A percentile compares a stretch with the other conserved stretches of the same genome.
phyloP scores from a whole-genome alignment of 2,888 invertebrate genomes.

The Torymus auratus region DNA sequence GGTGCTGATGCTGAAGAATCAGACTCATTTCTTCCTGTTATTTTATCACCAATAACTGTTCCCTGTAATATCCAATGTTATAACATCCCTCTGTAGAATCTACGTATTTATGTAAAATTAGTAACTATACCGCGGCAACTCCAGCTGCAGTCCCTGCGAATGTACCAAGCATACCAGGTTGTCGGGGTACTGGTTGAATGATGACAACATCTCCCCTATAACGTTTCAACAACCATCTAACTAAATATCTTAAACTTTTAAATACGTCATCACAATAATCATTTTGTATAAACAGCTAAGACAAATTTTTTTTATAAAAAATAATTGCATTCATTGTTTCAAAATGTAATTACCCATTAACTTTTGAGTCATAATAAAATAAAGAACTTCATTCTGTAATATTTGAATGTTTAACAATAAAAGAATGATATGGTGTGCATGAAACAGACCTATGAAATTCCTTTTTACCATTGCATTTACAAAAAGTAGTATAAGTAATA shows the following conservation, averaged over 20 bases:
- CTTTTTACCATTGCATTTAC: too few species aligned
- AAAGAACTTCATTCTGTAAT: too few species aligned
- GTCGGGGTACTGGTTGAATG: slow-evolving; percentile 57
- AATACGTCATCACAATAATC: slow-evolving; percentile 15
- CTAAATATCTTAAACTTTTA: background rate
- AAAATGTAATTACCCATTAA: background rate
- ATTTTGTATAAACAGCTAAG: slow-evolving; percentile 40
- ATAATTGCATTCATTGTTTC: background rate
- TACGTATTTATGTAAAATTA: slow-evolving; percentile 6
- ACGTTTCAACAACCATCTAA: slow-evolving; percentile 29
- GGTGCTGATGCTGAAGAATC: slow-evolving; percentile 32
- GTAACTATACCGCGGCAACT: slow-evolving; percentile 62
- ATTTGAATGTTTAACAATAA: too few species aligned
- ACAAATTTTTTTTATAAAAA: slow-evolving; percentile 23
- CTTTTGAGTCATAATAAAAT: slow-evolving; percentile 17
- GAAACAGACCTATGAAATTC: too few species aligned
- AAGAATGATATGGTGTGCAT: too few species aligned
- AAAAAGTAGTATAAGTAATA: too few species aligned
- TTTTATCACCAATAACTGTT: slow-evolving; percentile 60
- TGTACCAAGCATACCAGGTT: slow-evolving; percentile 61
- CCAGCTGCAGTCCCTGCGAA: slow-evolving; percentile 64
- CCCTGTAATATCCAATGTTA: slow-evolving; percentile 50
- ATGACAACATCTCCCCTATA: slow-evolving; percentile 58
- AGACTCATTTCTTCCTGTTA: slow-evolving; percentile 57
- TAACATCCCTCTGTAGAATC: slow-evolving; percentile 1